Evolutionary conservation across 2,113 vertebrate species (phyloP).

Genomic region (Bubalus kerabau): DNA sequence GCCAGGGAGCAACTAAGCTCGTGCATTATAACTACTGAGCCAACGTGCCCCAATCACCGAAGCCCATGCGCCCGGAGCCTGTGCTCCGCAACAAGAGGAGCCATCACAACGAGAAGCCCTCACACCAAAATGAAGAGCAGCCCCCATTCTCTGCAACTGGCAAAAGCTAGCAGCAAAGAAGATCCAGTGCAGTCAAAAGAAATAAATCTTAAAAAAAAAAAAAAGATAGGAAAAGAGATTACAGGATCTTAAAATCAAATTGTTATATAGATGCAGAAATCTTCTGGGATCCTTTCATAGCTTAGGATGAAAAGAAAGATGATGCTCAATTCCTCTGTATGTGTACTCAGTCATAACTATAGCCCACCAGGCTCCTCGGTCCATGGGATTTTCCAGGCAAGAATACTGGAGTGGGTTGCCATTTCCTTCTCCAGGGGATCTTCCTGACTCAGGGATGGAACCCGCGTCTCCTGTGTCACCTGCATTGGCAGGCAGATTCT

Average conservation of each 20-base stretch:
- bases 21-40: not conserved
- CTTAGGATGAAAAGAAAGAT: not conserved
- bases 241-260: not conserved
- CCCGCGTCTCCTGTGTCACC: rapidly evolving
- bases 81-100: not conserved
- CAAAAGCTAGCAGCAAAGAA: not conserved
- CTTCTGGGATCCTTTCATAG: not conserved
- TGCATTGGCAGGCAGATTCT: not conserved
- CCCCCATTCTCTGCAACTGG: not conserved
- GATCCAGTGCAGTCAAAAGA: not conserved
- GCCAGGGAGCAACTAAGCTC: not conserved
- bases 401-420: not conserved
- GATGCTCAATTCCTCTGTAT: not conserved
- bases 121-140: not conserved
- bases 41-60: rapidly evolving
- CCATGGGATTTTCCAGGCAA: not conserved
- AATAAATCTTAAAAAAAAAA: not conserved
- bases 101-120: not conserved
- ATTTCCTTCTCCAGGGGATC: not conserved
- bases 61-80: not conserved
- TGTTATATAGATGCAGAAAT: not conserved
- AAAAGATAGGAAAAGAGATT: not conserved
- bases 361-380: not conserved
- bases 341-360: not conserved
- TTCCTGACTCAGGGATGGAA: not conserved